Evolutionary conservation across 2,113 vertebrate genomes (phyloP), one percentile per base, ranked within the genome.

Genomic region (Zosterops japonicus): DNA sequence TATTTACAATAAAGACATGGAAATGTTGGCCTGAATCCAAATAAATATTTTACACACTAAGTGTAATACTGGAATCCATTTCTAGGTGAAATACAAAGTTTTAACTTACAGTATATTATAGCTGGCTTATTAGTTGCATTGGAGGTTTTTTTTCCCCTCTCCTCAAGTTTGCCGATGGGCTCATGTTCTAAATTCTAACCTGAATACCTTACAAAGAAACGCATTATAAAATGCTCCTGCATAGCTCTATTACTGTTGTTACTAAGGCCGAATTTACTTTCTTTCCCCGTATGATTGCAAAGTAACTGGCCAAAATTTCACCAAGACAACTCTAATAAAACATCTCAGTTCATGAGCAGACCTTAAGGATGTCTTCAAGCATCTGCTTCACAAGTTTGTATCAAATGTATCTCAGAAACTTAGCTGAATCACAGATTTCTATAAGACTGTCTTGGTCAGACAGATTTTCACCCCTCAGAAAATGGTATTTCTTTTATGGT

Each of bases 1-100:
- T 93, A 96, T 85, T 96, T 93, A 89, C 71, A 52, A 79, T 64
- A 65, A 96, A 93, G 91, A 88, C 90, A 31, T 46, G 31, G 46
- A 94, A 96, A 75, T 46, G n/a, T 95, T 94, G 95, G 90, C 88
- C 49, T 91, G 89, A 78, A 89, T 93, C 86, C 88, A 95, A 93
- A 93, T 23, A 94, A 93, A 86, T 83, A 95, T 65, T 87, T 94
- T 61, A 78, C 21, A 42, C 52, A 52, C 46, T 61, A 69, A 55
- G 12, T 12, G 20, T 55, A 84, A 64, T 36, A 28, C 35, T 89
- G 44, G 52, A 84, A 85, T 82, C 74, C 22, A 36, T 46, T 89
- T 89, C 59, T 70, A 72, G 57, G 23, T 67, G 59, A 91, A 94
- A 85, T 44, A 46, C 11, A 27, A 74, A 75, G 39, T 90, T 80